Evolutionary conservation across 1,140 invertebrate genomes (phyloP).

Genomic region (Drosophila parvula): DNA sequence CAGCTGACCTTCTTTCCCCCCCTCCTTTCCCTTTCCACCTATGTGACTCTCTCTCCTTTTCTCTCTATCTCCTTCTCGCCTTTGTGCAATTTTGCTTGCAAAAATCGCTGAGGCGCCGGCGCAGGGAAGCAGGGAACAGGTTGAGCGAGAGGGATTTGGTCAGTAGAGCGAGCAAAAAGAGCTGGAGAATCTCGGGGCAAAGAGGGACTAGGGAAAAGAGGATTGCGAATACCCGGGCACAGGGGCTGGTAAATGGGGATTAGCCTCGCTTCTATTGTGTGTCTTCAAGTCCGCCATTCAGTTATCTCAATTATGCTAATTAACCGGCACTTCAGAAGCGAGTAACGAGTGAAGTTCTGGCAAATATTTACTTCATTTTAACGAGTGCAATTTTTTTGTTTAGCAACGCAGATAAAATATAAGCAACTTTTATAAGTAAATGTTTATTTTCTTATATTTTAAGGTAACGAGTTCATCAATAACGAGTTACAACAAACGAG

Average conservation of each 20-base stretch:
- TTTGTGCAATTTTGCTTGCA: conserved; percentile 19
- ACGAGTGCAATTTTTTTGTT: neutral
- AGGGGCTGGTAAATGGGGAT: conserved; percentile 27
- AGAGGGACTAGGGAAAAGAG: neutral
- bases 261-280: conserved; percentile 35
- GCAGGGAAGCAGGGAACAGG: conserved; percentile 47
- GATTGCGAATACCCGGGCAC: neutral
- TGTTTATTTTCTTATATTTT: too few relatives aligned
- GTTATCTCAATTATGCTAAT: conserved; percentile 51
- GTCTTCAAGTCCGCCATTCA: conserved; percentile 14
- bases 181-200: conserved; percentile 1
- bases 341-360: conserved; percentile 9
- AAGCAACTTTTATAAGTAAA: too few relatives aligned
- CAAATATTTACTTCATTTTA: neutral
- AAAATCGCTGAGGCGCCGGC: conserved; percentile 42
- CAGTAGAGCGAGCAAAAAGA: conserved; percentile 22
- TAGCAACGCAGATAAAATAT: too few relatives aligned
- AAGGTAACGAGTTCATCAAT: neutral
- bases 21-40: too few relatives aligned
- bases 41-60: neutral
- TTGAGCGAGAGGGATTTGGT: conserved; percentile 48
- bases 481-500: neutral
- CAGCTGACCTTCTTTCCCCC: conserved; percentile 35
- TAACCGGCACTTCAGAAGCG: conserved; percentile 9
- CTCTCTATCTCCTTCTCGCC: neutral